Evolutionary conservation across 2,888 invertebrate genomes (phyloP).

Genomic region (Epicampocera succincta): DNA sequence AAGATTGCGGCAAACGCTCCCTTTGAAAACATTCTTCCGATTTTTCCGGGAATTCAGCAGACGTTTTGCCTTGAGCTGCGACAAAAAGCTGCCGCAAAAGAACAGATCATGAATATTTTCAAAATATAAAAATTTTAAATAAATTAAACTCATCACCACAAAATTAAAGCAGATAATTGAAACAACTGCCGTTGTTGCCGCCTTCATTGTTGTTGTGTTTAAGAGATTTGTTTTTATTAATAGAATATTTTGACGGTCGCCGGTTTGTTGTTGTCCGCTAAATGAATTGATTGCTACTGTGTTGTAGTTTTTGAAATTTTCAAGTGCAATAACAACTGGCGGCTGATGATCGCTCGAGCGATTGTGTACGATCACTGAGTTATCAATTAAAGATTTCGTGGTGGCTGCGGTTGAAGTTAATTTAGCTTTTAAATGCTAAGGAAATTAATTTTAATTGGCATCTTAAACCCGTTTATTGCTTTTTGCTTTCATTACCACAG

Average conservation of each 20-base stretch:
- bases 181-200: not conserved
- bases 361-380: not conserved
- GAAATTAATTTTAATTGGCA: too few species aligned
- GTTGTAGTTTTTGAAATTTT: conserved; percentile 21
- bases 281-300: conserved; percentile 44
- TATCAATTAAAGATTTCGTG: conserved; percentile 29
- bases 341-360: conserved; percentile 25
- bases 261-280: conserved; percentile 33
- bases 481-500: too few species aligned
- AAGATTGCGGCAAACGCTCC: conserved; percentile 39
- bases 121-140: too few species aligned
- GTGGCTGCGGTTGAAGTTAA: not conserved
- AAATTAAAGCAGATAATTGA: conserved; percentile 34
- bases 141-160: conserved; percentile 14
- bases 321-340: conserved; percentile 13
- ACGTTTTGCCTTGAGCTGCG: conserved; percentile 42
- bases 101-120: not conserved
- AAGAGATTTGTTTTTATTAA: not conserved
- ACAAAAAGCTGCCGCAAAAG: conserved; percentile 20
- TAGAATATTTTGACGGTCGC: conserved; percentile 5
- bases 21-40: conserved; percentile 58
- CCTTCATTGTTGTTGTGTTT: conserved; percentile 34
- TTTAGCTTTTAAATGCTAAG: not conserved
- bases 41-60: conserved; percentile 54
- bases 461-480: too few species aligned